A percentile compares a stretch with the other conserved stretches of the same genome.
Conservation (phyloP, 2,888 invertebrate genomes). For the Kuschelorhynchus macadamiae region DNA sequence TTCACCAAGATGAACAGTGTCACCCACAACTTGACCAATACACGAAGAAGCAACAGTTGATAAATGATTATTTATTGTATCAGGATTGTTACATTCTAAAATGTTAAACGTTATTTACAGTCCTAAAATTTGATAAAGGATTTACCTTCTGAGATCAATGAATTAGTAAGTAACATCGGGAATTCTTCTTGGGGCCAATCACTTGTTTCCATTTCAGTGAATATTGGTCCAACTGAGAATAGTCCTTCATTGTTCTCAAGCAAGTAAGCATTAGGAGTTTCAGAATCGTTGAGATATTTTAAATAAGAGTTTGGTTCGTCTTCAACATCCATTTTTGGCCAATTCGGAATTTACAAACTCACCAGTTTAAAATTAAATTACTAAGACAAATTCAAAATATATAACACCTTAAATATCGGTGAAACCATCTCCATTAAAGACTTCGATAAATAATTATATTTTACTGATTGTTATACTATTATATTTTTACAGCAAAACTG, state of each 20-base stretch:
- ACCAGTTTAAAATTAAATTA: too few relatives aligned
- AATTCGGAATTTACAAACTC: too few relatives aligned
- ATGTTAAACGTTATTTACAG: constrained; percentile 4
- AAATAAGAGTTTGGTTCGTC: constrained; percentile 62
- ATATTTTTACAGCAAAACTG: too few relatives aligned
- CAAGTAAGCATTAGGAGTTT: constrained; percentile 60
- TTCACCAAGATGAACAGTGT: not conserved
- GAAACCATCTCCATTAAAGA: too few relatives aligned
- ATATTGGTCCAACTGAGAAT: constrained; percentile 61
- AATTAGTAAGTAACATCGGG: constrained; percentile 59
- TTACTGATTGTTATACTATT: too few relatives aligned
- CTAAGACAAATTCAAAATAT: too few relatives aligned
- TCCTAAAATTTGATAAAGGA: constrained; percentile 4
- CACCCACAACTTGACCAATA: not conserved
- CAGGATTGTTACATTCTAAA: constrained; percentile 12
- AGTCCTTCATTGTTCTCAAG: constrained; percentile 59
- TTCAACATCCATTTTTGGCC: constrained; percentile 57
- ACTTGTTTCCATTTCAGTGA: constrained; percentile 61
- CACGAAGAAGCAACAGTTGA: too few relatives aligned
- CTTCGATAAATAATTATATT: too few relatives aligned
- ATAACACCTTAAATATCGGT: too few relatives aligned
- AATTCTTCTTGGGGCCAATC: constrained; percentile 61
- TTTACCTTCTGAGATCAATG: constrained; percentile 57
- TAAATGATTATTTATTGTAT: not conserved
- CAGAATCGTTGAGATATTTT: constrained; percentile 62